phyloP scores from a whole-genome alignment of 1,140 invertebrate species.

The Aphelinus certus region DNA sequence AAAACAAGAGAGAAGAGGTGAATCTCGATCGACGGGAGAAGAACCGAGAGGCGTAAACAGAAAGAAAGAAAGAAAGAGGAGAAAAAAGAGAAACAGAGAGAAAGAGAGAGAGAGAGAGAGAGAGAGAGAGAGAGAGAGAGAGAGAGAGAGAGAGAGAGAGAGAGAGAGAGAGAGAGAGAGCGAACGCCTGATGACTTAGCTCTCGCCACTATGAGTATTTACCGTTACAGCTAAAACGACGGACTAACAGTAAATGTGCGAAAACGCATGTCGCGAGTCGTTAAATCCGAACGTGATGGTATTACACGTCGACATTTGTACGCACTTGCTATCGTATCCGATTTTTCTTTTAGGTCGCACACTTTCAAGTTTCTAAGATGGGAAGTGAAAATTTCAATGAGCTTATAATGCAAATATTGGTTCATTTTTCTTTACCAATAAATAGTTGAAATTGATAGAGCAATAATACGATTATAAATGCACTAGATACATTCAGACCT shows the following conservation, averaged over 20 bases:
- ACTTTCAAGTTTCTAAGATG: background rate
- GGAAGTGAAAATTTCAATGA: no score
- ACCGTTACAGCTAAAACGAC: constrained; percentile 12
- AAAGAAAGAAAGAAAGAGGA: background rate
- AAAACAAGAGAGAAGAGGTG: no score
- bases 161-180: background rate
- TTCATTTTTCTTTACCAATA: no score
- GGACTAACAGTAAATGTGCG: constrained; percentile 10
- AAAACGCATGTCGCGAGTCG: background rate
- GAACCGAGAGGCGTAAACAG: background rate
- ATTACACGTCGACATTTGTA: background rate
- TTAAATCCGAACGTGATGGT: background rate
- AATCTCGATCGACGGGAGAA: background rate
- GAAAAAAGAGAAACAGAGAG: no score
- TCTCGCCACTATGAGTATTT: background rate
- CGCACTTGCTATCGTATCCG: background rate
- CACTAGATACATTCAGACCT: no score
- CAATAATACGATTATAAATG: no score
- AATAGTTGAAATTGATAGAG: no score
- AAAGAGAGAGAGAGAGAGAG: background rate
- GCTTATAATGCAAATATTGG: no score
- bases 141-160: background rate
- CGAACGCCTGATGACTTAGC: background rate
- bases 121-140: background rate
- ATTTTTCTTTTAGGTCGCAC: background rate